Base-by-base conservation (phyloP, 1,140 invertebrate genomes). In the Oppia nitens region DNA sequence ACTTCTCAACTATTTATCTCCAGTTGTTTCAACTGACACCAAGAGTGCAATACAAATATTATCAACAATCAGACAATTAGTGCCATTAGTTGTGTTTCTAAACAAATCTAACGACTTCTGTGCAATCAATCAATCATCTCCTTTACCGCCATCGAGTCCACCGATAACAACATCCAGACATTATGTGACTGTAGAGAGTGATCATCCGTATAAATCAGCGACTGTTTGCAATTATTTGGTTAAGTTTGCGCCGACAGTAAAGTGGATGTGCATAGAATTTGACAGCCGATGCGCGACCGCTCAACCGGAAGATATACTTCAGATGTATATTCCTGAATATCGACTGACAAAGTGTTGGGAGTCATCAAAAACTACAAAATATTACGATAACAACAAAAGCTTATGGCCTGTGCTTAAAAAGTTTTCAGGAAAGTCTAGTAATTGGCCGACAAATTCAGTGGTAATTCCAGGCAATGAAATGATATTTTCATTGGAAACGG, bases 201-300 rank as follows among this genome's bases (percentile, higher is more conserved):
- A 93, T 29, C 94, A 98, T 77, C 94, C 93, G 0, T 98, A 98
- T 72, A 89, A 90, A 73, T 83, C 85, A 45, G 84, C 89, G 2
- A 81, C 82, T 52, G 84, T 94, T 12, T 82, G 81, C 40, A 86
- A 86, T 74, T 92, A 90, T 65, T 84, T 87, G 72, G 88, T 95
- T 1, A 76, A 81, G 48, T 97, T 97, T 74, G 89, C 92, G 0
- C 74, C 82, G 12, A 78, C 76, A 61, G 87, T 97, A 0, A 82
- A 88, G 63, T 96, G 91, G 87, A 77, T 97, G 66, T 83, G 83
- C 1, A 70, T 98, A 6, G 90, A 97, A 74, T 95, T 98, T 73
- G 91, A 94, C 67, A 79, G 86, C 0, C 80, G 84, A 55, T 93
- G 90, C 74, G 81, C 87, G 47, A 97, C 92, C 0, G 85, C 87